These are phyloP conservation scores for Drosophila obscura DNA, from an alignment of 1,140 invertebrate species.

Conservation along the genomic window DNA sequence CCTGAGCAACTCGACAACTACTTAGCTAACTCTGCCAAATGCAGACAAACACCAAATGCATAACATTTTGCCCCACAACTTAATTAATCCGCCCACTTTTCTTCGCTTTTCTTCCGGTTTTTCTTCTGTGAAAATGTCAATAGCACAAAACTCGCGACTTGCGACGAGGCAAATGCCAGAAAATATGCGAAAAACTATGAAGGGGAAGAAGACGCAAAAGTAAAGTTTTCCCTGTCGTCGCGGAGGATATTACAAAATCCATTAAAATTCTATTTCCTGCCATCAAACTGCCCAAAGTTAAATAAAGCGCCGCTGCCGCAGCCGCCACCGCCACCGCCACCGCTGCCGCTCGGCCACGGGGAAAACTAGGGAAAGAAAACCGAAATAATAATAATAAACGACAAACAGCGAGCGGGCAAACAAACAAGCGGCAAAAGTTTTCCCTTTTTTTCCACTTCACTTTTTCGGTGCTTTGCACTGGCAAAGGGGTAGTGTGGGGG, in stretches of 20 bases:
- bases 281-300: slow-evolving; percentile 82
- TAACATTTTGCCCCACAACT: slow-evolving; percentile 30
- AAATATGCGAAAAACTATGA: slow-evolving; percentile 38
- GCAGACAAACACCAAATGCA: slow-evolving; percentile 40
- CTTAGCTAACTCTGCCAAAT: slow-evolving; percentile 21
- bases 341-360: slow-evolving; percentile 38
- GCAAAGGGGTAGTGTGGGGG: neutral
- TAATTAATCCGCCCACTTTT: slow-evolving; percentile 60
- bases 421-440: slow-evolving; percentile 75
- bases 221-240: slow-evolving; percentile 35
- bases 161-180: slow-evolving; percentile 31
- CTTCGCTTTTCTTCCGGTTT: slow-evolving; percentile 4
- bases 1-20: slow-evolving; percentile 10
- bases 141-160: slow-evolving; percentile 32
- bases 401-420: slow-evolving; percentile 75
- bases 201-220: slow-evolving; percentile 56
- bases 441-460: slow-evolving; percentile 20
- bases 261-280: slow-evolving; percentile 82
- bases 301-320: slow-evolving; percentile 62
- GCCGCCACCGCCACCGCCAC: slow-evolving; percentile 6
- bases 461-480: slow-evolving; percentile 45
- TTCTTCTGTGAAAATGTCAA: slow-evolving; percentile 44
- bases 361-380: slow-evolving; percentile 37
- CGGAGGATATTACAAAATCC: slow-evolving; percentile 77
- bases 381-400: slow-evolving; percentile 82